These are phyloP conservation scores for Eueides isabella DNA, from an alignment of 1,140 invertebrate genomes.

Conservation along the genomic window DNA sequence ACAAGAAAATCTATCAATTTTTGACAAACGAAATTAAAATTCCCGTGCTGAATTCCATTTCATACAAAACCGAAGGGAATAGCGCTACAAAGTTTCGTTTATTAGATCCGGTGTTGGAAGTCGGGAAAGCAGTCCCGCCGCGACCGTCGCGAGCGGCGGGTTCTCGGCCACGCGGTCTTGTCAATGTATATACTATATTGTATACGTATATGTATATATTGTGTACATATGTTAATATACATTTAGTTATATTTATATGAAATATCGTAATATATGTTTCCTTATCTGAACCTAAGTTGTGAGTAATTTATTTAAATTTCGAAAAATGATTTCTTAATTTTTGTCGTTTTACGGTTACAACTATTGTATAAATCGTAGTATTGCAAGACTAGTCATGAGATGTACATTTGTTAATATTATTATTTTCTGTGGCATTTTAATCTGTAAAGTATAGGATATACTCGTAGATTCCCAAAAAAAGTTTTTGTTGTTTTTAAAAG, in stretches of 20 bases:
- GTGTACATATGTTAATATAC: background rate
- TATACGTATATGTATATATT: background rate
- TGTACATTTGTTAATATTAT: no score
- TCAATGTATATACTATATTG: background rate
- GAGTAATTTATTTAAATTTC: background rate
- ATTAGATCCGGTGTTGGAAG: background rate
- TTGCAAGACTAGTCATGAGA: no score
- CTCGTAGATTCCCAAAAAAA: no score
- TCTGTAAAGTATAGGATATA: no score
- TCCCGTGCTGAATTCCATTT: background rate
- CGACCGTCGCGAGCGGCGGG: conserved; percentile 68
- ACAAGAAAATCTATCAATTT: background rate
- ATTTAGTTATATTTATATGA: background rate
- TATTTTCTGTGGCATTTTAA: no score
- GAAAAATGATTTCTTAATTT: background rate
- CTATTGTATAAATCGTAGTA: background rate
- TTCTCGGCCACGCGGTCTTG: conserved; percentile 31
- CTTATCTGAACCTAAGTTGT: background rate
- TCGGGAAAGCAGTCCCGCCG: conserved; percentile 61
- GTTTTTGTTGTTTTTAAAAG: no score
- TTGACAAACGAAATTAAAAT: background rate
- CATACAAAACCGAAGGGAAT: background rate
- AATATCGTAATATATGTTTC: background rate
- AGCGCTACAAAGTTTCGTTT: background rate
- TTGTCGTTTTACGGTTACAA: background rate